Conservation (phyloP, 2,113 vertebrate species). For the Eubucco bourcierii region DNA sequence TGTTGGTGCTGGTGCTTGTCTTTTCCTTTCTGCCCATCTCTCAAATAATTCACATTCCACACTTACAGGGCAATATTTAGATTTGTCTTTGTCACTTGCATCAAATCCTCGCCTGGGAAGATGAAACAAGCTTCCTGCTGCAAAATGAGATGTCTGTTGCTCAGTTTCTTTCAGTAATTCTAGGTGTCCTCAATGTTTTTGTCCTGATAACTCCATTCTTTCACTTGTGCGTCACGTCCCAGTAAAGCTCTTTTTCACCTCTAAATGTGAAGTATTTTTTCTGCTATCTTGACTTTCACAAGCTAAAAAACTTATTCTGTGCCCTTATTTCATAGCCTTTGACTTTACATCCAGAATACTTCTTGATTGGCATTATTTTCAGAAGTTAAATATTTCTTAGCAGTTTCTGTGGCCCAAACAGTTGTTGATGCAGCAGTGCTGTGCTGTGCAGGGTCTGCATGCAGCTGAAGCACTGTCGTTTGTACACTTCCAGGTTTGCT, state of each 20-base stretch:
- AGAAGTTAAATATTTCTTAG: background rate
- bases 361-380: background rate
- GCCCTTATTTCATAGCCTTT: background rate
- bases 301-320: background rate
- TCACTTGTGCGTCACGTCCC: background rate
- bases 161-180: background rate
- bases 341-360: background rate
- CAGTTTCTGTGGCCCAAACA: background rate
- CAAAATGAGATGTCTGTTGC: background rate
- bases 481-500: background rate
- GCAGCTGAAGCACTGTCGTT: background rate
- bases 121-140: background rate
- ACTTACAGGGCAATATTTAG: background rate
- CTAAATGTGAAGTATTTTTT: background rate
- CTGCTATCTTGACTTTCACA: background rate
- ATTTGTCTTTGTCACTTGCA: background rate
- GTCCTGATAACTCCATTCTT: background rate
- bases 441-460: rapidly evolving
- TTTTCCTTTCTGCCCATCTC: background rate
- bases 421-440: background rate
- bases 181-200: background rate
- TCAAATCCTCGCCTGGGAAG: background rate
- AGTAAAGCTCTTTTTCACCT: background rate
- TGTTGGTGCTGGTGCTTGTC: background rate
- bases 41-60: background rate